A percentile compares a stretch with the other conserved stretches of the same genome.
Evolutionary conservation across 2,113 vertebrate genomes (phyloP).

Genomic region (Leiothrix lutea): DNA sequence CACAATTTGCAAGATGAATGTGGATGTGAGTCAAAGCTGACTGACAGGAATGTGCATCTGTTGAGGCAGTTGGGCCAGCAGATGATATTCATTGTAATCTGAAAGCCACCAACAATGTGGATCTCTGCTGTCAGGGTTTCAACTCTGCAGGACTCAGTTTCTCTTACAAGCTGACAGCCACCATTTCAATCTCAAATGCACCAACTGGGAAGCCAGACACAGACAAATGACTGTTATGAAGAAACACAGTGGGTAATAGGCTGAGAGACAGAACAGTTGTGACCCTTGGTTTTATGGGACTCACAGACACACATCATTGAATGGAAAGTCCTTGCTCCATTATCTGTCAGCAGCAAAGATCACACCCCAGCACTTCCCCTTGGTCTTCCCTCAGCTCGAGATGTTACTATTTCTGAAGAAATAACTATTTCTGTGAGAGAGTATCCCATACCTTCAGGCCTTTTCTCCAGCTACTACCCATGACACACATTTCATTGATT

Average conservation of each 20-base stretch:
- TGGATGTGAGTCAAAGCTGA: constrained; percentile 29
- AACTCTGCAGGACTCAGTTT: not conserved
- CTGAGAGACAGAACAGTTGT: not conserved
- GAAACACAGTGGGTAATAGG: not conserved
- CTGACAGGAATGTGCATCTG: constrained; percentile 64
- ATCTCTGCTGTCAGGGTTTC: not conserved
- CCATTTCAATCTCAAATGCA: not conserved
- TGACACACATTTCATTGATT: not conserved
- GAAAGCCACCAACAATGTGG: not conserved
- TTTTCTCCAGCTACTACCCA: not conserved
- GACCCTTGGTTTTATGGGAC: not conserved
- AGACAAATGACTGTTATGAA: not conserved
- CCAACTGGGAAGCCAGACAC: not conserved
- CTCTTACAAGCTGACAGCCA: not conserved
- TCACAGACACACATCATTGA: not conserved
- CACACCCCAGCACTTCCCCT: not conserved
- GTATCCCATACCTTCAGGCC: not conserved
- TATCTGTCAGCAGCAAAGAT: not conserved
- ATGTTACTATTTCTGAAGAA: not conserved
- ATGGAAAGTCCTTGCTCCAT: not conserved
- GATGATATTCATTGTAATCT: not conserved
- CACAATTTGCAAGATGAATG: not conserved
- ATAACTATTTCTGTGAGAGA: not conserved
- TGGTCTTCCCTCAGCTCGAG: not conserved
- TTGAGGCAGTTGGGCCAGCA: constrained; percentile 6